Conservation (phyloP, 2,797 vertebrate genomes). For the Eulemur mongoz region DNA sequence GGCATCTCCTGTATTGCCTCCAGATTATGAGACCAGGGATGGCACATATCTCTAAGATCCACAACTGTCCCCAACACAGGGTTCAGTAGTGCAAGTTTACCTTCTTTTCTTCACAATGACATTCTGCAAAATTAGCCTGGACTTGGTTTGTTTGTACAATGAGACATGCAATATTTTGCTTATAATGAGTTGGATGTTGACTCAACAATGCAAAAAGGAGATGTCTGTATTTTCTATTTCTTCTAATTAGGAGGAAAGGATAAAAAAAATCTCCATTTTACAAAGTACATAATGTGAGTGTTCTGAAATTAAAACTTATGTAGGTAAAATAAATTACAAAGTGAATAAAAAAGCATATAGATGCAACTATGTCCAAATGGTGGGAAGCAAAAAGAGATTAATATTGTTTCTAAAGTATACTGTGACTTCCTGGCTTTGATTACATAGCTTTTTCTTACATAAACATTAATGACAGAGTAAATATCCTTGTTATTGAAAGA, state of each 20-base stretch:
- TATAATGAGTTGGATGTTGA: neutral
- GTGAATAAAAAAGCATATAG: neutral
- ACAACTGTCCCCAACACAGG: neutral
- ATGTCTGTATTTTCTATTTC: neutral
- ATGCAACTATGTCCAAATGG: neutral
- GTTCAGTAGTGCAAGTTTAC: neutral
- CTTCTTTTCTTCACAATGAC: neutral
- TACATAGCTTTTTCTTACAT: slow-evolving; percentile 61
- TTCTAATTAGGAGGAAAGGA: neutral
- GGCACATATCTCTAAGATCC: neutral
- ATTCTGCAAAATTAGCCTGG: neutral
- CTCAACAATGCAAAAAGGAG: neutral
- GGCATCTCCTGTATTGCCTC: neutral
- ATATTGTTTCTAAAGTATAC: slow-evolving; percentile 4
- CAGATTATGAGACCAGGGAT: neutral
- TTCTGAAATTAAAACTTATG: neutral
- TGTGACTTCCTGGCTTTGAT: slow-evolving; percentile 54
- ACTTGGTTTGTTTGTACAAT: neutral
- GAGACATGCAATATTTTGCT: neutral
- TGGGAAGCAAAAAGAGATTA: neutral
- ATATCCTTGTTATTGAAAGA: slow-evolving; percentile 68
- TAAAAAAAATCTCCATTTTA: neutral
- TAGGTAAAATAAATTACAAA: neutral
- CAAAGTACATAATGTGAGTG: neutral
- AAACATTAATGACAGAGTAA: slow-evolving; percentile 75